Evolutionary conservation across 1,140 invertebrate species (phyloP).

Genomic region (Caenorhabditis brenneri): DNA sequence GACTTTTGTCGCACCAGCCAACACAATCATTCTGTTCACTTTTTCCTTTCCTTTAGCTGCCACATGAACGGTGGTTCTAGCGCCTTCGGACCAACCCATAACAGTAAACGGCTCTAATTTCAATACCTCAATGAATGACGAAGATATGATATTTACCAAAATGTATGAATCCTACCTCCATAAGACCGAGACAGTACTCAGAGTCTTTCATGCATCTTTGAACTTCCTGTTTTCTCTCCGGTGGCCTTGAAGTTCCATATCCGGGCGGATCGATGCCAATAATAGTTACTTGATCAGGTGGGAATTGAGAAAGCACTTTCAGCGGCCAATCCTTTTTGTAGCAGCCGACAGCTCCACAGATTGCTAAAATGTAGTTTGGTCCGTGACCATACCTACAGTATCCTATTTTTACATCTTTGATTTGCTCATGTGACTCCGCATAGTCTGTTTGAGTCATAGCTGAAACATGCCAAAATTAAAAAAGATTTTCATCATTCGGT

Average conservation of each 20-base stretch:
- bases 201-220: conserved; percentile 67
- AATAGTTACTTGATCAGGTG: conserved; percentile 63
- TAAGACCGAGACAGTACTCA: conserved; percentile 63
- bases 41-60: conserved; percentile 58
- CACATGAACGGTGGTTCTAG: conserved; percentile 68
- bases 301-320: conserved; percentile 62
- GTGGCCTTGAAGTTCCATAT: conserved; percentile 68
- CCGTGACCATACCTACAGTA: conserved; percentile 64
- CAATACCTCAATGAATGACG: conserved; percentile 52
- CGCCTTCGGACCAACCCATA: conserved; percentile 69
- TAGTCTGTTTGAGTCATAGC: conserved; percentile 21
- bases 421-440: not conserved
- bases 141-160: not conserved
- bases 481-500: too few species aligned
- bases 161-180: conserved; percentile 49
- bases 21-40: conserved; percentile 62
- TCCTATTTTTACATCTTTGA: conserved; percentile 52
- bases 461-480: too few species aligned
- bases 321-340: conserved; percentile 70
- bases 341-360: conserved; percentile 69
- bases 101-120: conserved; percentile 64
- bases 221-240: conserved; percentile 68
- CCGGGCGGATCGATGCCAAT: conserved; percentile 69
- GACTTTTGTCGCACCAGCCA: conserved; percentile 67
- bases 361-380: conserved; percentile 66